These are phyloP conservation scores for Thecophora atra DNA, from an alignment of 2,888 invertebrate species.

Conservation along the genomic window DNA sequence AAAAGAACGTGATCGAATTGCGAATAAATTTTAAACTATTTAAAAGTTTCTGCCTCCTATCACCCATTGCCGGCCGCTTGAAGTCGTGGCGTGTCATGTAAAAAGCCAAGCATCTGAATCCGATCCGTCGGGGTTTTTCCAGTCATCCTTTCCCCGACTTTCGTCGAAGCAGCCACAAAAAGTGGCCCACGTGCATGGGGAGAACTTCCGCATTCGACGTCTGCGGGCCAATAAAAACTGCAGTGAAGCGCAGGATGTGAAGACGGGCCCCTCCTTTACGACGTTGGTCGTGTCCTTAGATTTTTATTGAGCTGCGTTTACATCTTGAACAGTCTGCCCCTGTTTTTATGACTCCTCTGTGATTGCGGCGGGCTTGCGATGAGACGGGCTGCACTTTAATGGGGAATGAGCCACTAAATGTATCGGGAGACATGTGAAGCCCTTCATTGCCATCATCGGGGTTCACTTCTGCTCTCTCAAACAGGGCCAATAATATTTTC, in stretches of 20 bases:
- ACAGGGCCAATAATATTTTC: no score
- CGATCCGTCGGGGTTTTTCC: no score
- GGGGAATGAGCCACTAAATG: no score
- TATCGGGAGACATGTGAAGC: no score
- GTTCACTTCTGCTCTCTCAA: no score
- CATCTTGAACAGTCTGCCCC: no score
- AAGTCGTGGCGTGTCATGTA: neutral
- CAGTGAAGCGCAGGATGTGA: neutral
- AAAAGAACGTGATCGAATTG: conserved; percentile 23
- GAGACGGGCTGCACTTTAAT: no score
- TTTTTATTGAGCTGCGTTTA: no score
- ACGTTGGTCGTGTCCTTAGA: no score
- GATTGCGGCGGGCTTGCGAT: no score
- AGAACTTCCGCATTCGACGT: neutral
- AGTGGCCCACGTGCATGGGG: neutral
- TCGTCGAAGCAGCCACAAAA: conserved; percentile 6
- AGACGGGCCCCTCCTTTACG: neutral
- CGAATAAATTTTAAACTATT: conserved; percentile 35
- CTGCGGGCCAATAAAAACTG: conserved; percentile 19
- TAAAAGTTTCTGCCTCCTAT: conserved; percentile 9
- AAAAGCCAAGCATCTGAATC: neutral
- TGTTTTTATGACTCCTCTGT: no score
- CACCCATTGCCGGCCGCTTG: neutral
- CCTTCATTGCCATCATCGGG: no score
- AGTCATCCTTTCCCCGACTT: neutral